These are phyloP conservation scores for Venusia cambrica DNA, from an alignment of 2,888 invertebrate species.

Conservation along the genomic window DNA sequence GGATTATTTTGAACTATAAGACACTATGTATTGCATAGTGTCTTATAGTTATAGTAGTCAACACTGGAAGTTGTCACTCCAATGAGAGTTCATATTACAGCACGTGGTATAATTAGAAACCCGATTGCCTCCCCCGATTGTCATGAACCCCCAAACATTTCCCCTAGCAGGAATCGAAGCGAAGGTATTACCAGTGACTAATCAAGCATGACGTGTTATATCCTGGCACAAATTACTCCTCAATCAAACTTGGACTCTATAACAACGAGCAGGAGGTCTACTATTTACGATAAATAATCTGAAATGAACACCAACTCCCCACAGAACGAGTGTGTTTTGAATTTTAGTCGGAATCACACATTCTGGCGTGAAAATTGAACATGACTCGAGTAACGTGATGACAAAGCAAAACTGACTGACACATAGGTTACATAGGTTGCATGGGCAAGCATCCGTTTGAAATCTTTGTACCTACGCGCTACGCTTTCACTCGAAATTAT, in stretches of 20 bases:
- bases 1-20: no score
- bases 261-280: conserved; percentile 3
- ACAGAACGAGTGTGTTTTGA: conserved; percentile 14
- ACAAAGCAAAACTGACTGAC: no score
- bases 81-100: conserved; percentile 1
- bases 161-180: conserved; percentile 19
- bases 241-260: conserved; percentile 20
- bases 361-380: no score
- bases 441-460: no score
- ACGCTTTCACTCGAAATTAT: no score
- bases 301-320: conserved; percentile 11
- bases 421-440: not conserved
- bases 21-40: no score
- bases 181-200: conserved; percentile 33
- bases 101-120: conserved; percentile 7
- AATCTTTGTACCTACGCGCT: no score
- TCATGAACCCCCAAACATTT: conserved; percentile 22
- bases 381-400: conserved; percentile 9
- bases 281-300: not conserved
- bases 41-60: no score
- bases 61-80: no score
- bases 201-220: conserved; percentile 28
- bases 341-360: conserved; percentile 15
- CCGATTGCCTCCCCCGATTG: conserved; percentile 19
- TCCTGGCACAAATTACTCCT: conserved; percentile 19